Conservation (phyloP, 1,140 invertebrate genomes). For the Lanistes nyassanus region DNA sequence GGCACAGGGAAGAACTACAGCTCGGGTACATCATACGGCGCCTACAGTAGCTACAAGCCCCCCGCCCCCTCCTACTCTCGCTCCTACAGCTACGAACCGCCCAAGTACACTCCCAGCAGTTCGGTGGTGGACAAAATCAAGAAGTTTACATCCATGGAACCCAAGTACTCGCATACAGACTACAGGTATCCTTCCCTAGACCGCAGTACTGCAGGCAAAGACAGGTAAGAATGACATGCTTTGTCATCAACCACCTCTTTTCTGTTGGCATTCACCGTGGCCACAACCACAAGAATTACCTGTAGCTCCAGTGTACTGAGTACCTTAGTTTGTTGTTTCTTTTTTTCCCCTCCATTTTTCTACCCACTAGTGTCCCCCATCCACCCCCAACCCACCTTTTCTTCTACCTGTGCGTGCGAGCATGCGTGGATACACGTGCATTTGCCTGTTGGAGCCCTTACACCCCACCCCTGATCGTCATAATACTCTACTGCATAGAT, state of each 20-base stretch:
- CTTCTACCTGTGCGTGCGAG: neutral
- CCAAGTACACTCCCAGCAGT: constrained; percentile 26
- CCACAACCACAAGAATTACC: too few species aligned
- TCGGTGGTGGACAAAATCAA: constrained; percentile 44
- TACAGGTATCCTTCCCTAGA: constrained; percentile 43
- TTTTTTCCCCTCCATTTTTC: neutral
- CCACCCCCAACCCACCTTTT: neutral
- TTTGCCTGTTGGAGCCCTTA: too few species aligned
- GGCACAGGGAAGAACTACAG: constrained; percentile 41
- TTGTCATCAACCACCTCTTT: neutral
- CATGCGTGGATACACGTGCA: too few species aligned
- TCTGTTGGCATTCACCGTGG: too few species aligned
- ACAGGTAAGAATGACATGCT: constrained; percentile 32
- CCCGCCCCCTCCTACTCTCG: constrained; percentile 30
- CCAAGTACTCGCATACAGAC: constrained; percentile 31
- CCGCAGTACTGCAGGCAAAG: constrained; percentile 38
- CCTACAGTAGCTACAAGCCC: constrained; percentile 36
- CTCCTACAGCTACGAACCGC: constrained; percentile 39
- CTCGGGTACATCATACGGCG: constrained; percentile 28
- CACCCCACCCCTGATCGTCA: too few species aligned
- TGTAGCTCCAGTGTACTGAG: too few species aligned
- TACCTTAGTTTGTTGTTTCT: neutral
- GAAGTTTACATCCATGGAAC: constrained; percentile 36
- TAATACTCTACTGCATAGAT: too few species aligned
- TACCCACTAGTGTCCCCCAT: neutral